Evolutionary conservation across 2,797 vertebrate genomes (phyloP).

Genomic region (Sciurus carolinensis): DNA sequence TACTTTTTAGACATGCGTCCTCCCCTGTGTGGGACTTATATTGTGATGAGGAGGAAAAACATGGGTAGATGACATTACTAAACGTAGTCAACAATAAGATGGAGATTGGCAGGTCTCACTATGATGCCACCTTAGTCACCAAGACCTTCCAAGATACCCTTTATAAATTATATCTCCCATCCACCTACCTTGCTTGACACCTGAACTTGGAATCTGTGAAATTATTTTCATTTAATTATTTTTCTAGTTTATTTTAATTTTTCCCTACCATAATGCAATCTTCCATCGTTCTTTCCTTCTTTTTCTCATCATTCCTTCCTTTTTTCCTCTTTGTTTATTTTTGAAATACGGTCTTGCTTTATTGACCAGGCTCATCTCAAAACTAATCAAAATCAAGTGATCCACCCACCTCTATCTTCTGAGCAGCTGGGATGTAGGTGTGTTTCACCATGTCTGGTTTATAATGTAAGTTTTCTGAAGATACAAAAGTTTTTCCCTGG

Average conservation of each 20-base stretch:
- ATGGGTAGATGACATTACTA: not conserved
- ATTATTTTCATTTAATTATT: not conserved
- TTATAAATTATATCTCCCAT: not conserved
- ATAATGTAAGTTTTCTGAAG: not conserved
- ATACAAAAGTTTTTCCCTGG: not conserved
- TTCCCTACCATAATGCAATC: not conserved
- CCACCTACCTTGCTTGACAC: not conserved
- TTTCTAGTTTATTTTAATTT: constrained; percentile 6
- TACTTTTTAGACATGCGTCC: not conserved
- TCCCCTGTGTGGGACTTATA: not conserved
- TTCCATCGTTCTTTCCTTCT: not conserved
- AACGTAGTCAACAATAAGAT: not conserved
- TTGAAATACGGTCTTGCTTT: not conserved
- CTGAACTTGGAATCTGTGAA: not conserved
- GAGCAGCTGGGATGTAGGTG: not conserved
- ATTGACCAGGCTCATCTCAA: not conserved
- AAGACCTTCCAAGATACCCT: not conserved
- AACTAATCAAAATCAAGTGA: not conserved
- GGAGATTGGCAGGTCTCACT: not conserved
- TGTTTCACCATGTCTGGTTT: not conserved
- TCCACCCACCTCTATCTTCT: not conserved
- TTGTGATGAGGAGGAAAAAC: not conserved
- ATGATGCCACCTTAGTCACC: not conserved
- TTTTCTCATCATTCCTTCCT: not conserved
- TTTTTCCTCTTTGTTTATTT: not conserved